Base-by-base conservation (phyloP, 2,888 invertebrate species). In the Cephus sareptanus region DNA sequence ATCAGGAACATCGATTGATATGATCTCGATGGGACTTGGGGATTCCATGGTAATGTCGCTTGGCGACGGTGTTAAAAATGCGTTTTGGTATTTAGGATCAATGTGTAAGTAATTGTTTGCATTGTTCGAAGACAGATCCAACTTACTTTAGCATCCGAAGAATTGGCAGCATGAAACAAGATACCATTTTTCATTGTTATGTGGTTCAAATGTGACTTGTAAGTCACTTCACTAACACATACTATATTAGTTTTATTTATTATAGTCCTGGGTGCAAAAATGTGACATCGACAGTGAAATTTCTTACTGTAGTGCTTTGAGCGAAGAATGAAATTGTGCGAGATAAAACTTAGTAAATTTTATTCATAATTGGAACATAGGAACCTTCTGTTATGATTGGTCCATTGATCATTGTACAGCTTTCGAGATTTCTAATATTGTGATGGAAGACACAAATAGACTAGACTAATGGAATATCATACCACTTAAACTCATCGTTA, bases 31-130 rank as follows among this genome's bases (percentile, higher is more conserved):
- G 34, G 93, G 93, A 84, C 92, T 93, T 79, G 93, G 92, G 77
- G 93, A 92, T 81, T 92, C 92, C 93, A 93, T 93, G 75, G 91
- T 91, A 56, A 92, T 89, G 87, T 93, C 93, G 85, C 92, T 93
- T 75, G 94, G 93, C 76, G 93, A 94, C 74, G 93, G 93, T 79
- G 93, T 94, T 83, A 93, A 89, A 83, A 92, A 92, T 79, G 89
- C 89, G 83, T 83, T 88, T 79, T 88, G 85, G 81, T 89, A 90
- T 85, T 88, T 88, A 81, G 86, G 81, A 80, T 86, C 86, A 85
- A 88, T 87, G 84, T 85, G 85, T 85, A 89, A 85, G 80, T 87
- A 87, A 87, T 89, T 87, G 80, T 90, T 89, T 81, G 85, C 86
- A 77, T 88, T 87, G 77, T 83, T 88, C 79, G 88, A 86, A 81